Base-by-base conservation (phyloP, 2,888 invertebrate species). In the Ichneumon xanthorius region DNA sequence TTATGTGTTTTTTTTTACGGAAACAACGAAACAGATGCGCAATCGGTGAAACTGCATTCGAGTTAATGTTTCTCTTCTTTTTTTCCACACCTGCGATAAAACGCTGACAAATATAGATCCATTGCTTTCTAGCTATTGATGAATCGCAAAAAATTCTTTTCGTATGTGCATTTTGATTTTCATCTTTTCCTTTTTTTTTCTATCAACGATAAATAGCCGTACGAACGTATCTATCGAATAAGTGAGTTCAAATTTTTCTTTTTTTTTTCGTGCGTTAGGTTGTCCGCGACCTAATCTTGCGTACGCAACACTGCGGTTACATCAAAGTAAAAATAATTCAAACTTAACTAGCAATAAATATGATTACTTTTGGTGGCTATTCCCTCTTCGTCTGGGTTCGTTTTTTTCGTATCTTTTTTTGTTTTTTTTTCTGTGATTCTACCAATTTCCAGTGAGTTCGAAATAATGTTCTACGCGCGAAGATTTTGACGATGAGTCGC, bases 261-360 rank as follows among this genome's bases (percentile, higher is more conserved):
- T 40, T 40, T 37, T 40, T 40, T 40, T 40, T 11, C 50, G 77
- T 77, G 67, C 67, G n/a, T 81, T 72, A 68, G 63, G 61, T 76
- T 58, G 45, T 78, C 33, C 50, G 71, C 71, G 82, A 79, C 82
- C 82, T 79, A 86, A 83, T 75, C 80, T 73, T 85, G 80, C 81
- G 79, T 83, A 84, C 75, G 77, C 70, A 80, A 87, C 84, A 87
- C 72, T 82, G 75, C 45, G 61, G 65, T 78, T 83, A 85, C 78
- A 83, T 82, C 78, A 71, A 85, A 75, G 85, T 86, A 88, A 89
- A 85, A 87, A 89, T 82, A 86, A 87, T 87, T 87, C 86, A 89
- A 90, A 90, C 89, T 89, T 90, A 91, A 90, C 87, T 89, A 90
- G 71, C 80, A 88, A 87, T 88, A 87, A 89, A 91, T 87, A 88